Conservation (phyloP, 2,113 vertebrate species). For the Menidia beryllina region DNA sequence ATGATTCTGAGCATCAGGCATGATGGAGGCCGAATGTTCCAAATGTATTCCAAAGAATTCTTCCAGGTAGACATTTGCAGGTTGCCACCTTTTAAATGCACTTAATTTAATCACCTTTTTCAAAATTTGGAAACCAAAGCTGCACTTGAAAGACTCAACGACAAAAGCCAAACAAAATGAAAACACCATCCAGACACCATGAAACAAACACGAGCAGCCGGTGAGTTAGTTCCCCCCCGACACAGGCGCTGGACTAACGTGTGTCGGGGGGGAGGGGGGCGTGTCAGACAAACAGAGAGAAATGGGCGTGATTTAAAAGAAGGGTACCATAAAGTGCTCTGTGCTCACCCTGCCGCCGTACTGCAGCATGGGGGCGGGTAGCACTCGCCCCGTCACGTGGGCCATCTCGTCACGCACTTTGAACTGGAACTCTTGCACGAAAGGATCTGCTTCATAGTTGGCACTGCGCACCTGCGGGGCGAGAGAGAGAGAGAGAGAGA, state of each 20-base stretch:
- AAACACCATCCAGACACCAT: conserved; percentile 24
- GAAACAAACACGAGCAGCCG: conserved; percentile 61
- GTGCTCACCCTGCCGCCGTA: conserved; percentile 98
- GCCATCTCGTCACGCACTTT: conserved; percentile 99
- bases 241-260: conserved; percentile 17
- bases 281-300: conserved; percentile 78
- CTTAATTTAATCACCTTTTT: no score
- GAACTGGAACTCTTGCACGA: conserved; percentile 99
- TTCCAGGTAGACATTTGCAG: background rate
- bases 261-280: conserved; percentile 49
- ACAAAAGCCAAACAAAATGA: conserved; percentile 12
- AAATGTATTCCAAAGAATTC: background rate
- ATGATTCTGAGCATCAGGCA: no score
- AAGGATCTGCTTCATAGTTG: conserved; percentile 97
- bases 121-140: background rate
- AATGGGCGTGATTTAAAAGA: conserved; percentile 85
- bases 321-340: conserved; percentile 88
- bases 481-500: no score
- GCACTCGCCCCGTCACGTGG: conserved; percentile 96
- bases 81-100: background rate
- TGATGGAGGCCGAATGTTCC: no score
- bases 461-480: conserved; percentile 92
- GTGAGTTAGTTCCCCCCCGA: conserved; percentile 76
- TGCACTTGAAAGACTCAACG: conserved; percentile 52
- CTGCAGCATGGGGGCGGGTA: conserved; percentile 97